Base-by-base conservation (phyloP, 2,113 vertebrate species). In the Petroica traversi region DNA sequence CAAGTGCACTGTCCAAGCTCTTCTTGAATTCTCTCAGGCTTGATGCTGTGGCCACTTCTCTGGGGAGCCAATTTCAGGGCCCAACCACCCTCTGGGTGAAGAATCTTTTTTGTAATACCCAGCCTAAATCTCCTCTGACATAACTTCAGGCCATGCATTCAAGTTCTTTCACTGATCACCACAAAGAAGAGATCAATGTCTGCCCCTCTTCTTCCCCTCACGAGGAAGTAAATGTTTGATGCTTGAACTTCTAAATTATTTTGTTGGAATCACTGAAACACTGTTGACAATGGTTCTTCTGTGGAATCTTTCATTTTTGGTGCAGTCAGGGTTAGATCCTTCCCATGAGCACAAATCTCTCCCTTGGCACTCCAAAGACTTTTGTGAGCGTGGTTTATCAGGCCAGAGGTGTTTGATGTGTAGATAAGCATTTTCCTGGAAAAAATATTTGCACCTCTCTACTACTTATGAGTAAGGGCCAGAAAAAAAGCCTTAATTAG, bases 61-160 rank as follows among this genome's bases (percentile, higher is more conserved):
- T 20, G 13, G 16, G 34, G 3, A 49, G 43, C 13, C 19, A 49
- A 11, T 31, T 85, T 2, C 34, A 49, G 51, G 11, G 29, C 13
- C 11, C 34, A 34, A 1, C 2, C 16, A 31, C 5, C 5, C 3
- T 3, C 19, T 33, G 6, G 5, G 23, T 23, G 12, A n/a, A 84
- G 23, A 63, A 19, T 1, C 3, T 55, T 55, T 38, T 40, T 40
- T 23, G 40, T 64, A 64, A 28, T n/a, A 40, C 12, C 5, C 6
- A 43, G 3, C 2, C 28, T 55, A 84, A 84, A 46, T 14, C 28
- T 73, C 19, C 23, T 12, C 19, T 46, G 23, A 55, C 22, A 38
- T 12, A 64, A 4, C 11, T 38, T 73, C 48, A 63, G 23, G 19
- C 22, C 18, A 26, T 46, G 63, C 48, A 19, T 40, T 54, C n/a